Evolutionary conservation across 2,888 invertebrate genomes (phyloP).

Genomic region (Thereva unica): DNA sequence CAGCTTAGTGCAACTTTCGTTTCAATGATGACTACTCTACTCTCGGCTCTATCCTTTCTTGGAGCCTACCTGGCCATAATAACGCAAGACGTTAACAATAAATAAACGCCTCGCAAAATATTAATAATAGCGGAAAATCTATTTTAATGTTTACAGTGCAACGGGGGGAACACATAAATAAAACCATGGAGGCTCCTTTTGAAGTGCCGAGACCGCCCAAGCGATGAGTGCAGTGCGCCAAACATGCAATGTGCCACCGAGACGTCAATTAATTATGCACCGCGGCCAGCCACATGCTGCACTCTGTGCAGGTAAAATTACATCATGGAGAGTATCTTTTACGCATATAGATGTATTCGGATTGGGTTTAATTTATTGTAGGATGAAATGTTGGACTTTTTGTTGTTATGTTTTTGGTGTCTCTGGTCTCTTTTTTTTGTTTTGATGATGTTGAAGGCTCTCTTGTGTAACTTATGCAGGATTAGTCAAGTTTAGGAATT

Average conservation of each 20-base stretch:
- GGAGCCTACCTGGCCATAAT: not conserved
- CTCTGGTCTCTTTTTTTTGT: too few relatives aligned
- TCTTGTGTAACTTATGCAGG: too few relatives aligned
- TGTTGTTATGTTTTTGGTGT: too few relatives aligned
- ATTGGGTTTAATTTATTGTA: not conserved
- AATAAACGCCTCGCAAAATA: constrained; percentile 35
- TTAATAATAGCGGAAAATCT: constrained; percentile 29
- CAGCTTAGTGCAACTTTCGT: constrained; percentile 5
- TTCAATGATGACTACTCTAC: too few relatives aligned
- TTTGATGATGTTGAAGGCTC: too few relatives aligned
- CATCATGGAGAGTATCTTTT: constrained; percentile 18
- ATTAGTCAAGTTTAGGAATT: too few relatives aligned
- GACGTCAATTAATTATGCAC: constrained; percentile 35
- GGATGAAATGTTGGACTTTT: too few relatives aligned
- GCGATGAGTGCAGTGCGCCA: constrained; percentile 23
- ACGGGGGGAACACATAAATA: constrained; percentile 17
- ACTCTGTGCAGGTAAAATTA: constrained; percentile 25
- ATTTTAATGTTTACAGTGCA: constrained; percentile 14
- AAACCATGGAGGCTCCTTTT: constrained; percentile 26
- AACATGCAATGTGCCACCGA: constrained; percentile 36
- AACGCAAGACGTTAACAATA: constrained; percentile 14
- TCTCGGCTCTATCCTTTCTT: not conserved
- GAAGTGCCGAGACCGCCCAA: constrained; percentile 36
- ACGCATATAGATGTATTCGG: not conserved
- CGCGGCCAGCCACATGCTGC: constrained; percentile 19